These are phyloP conservation scores for Petrocephalus microphthalmus DNA, from an alignment of 2,113 vertebrate species.

Conservation along the genomic window DNA sequence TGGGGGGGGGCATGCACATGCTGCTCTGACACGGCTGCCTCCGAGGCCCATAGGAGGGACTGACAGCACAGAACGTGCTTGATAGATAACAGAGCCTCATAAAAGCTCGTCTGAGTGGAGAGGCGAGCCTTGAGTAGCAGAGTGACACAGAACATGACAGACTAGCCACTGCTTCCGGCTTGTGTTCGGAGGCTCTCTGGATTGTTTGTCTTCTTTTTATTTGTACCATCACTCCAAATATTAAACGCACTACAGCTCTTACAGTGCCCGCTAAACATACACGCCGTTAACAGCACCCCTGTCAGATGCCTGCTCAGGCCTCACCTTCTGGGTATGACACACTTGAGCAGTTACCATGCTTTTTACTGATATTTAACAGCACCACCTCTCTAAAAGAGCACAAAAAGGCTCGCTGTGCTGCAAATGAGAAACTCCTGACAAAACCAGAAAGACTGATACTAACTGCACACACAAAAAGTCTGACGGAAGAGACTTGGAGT, in stretches of 20 bases:
- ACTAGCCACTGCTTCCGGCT: neutral
- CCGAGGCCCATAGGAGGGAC: neutral
- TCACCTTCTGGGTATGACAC: neutral
- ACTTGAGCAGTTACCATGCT: neutral
- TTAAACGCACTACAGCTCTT: neutral
- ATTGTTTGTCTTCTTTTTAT: neutral
- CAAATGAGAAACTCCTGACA: neutral
- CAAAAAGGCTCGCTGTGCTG: neutral
- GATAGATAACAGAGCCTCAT: neutral
- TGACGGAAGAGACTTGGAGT: neutral
- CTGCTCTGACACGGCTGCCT: neutral
- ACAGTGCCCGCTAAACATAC: neutral
- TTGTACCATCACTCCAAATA: neutral
- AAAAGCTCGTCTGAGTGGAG: neutral
- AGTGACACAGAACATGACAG: neutral
- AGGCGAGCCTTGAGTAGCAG: neutral
- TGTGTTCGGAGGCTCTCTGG: neutral
- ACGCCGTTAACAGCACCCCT: neutral
- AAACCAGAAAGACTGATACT: neutral
- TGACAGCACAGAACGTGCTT: constrained; percentile 1
- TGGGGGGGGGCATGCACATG: neutral
- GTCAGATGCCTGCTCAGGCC: neutral
- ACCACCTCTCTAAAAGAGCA: neutral
- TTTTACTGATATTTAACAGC: neutral
- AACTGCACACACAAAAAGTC: neutral